phyloP scores from a whole-genome alignment of 2,797 vertebrate species.

The Clarias pachynema region DNA sequence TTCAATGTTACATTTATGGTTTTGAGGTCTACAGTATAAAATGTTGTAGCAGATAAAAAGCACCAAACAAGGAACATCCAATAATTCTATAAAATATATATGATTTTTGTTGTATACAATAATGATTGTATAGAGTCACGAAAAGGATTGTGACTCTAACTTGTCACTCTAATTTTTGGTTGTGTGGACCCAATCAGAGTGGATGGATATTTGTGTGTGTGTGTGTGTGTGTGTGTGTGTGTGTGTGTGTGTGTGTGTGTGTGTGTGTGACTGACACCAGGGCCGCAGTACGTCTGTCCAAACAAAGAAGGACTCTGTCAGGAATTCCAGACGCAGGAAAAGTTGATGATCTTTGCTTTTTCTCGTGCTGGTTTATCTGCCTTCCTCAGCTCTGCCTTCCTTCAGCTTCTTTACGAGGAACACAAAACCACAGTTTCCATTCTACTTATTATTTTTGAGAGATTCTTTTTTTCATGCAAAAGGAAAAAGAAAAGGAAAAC shows the following conservation, averaged over 20 bases:
- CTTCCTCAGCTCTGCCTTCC: constrained; percentile 28
- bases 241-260: neutral
- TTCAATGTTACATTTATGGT: neutral
- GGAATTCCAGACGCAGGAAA: constrained; percentile 57
- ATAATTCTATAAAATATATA: neutral
- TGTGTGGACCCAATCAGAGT: neutral
- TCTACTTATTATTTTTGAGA: neutral
- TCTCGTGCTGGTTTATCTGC: constrained; percentile 28
- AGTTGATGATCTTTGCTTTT: constrained; percentile 37
- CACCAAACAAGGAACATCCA: neutral
- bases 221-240: no score
- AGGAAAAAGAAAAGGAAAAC: neutral
- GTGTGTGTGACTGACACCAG: constrained; percentile 34
- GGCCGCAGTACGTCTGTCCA: constrained; percentile 46
- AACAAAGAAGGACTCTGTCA: constrained; percentile 55
- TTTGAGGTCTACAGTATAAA: neutral
- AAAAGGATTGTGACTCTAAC: neutral
- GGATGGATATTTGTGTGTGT: constrained; percentile 29
- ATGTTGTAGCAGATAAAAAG: neutral
- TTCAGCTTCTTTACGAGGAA: constrained; percentile 17
- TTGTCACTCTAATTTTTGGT: neutral
- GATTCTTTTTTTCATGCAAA: neutral
- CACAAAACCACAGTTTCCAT: constrained; percentile 33
- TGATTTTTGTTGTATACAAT: neutral
- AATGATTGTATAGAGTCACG: no score